Base-by-base conservation (phyloP, 2,888 invertebrate species). In the Dasypolia templi region DNA sequence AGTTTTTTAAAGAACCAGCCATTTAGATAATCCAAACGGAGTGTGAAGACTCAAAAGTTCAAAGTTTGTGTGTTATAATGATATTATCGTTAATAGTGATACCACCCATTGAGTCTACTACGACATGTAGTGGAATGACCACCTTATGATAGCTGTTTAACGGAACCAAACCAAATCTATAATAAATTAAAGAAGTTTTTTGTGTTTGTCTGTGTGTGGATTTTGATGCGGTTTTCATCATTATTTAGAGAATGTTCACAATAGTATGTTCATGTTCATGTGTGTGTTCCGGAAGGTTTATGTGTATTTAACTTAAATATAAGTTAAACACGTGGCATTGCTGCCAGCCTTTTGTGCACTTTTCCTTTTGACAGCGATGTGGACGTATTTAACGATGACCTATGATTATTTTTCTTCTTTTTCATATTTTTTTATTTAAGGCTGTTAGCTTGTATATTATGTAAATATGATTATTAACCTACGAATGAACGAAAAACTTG, bases 21-120 rank as follows among this genome's bases (percentile, higher is more conserved):
- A n/a, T 76, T 81, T 46, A 61, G 46, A 66, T 65, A 75, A 69
- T 44, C 17, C 49, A 68, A 84, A 84, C 77, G 44, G 81, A 72
- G 84, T 82, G 84, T 81, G 81, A 84, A 82, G 56, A 66, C 14
- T 72, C 58, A 42, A 84, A 84, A 81, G 70, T 77, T 84, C 73
- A 77, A 71, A 81, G 78, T 63, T 84, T 74, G 71, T 74, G 71
- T 62, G 73, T 65, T 72, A 64, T 72, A 70, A 75, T 62, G 67
- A 79, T 72, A 26, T 75, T 75, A 79, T 72, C 69, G 39, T 26
- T 11, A 26, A 84, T 82, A 84, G 77, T 77, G 75, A 85, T 76
- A 82, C 75, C 79, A 83, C 79, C 75, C 75, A 84, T 69, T 75
- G 84, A 72, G 69, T 71, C 49, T 70, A 35, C 35, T 62, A 74